Evolutionary conservation across 1,140 invertebrate species (phyloP).

Genomic region (Calephelis virginiensis): DNA sequence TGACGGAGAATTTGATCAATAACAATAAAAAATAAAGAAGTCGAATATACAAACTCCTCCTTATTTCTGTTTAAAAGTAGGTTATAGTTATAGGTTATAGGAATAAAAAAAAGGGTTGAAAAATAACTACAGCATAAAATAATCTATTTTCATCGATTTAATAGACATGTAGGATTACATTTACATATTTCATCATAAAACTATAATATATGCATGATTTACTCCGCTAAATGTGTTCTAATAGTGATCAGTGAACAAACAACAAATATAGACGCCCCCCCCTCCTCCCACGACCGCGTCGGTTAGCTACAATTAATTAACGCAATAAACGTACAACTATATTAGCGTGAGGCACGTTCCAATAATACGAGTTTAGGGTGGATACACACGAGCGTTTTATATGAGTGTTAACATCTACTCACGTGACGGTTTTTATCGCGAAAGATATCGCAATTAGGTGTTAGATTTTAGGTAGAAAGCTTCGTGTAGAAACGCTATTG

Average conservation of each 20-base stretch:
- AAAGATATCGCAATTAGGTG: too few species aligned
- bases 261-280: conserved; percentile 48
- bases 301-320: conserved; percentile 55
- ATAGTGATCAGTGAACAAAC: conserved; percentile 70
- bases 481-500: too few species aligned
- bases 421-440: too few species aligned
- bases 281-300: conserved; percentile 27
- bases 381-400: too few species aligned
- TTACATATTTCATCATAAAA: conserved; percentile 75
- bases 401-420: too few species aligned
- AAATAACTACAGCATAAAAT: conserved; percentile 3
- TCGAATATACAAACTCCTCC: too few species aligned
- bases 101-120: not conserved
- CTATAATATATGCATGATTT: conserved; percentile 74
- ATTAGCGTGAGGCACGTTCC: conserved; percentile 33
- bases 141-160: conserved; percentile 74
- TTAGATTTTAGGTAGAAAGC: too few species aligned
- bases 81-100: too few species aligned
- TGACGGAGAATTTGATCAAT: too few species aligned
- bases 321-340: conserved; percentile 49
- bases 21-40: too few species aligned
- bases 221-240: conserved; percentile 69
- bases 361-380: conserved; percentile 1
- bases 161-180: conserved; percentile 77
- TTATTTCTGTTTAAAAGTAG: too few species aligned